Conservation (phyloP, 2,113 vertebrate genomes). For the Benitochromis conjunctus region DNA sequence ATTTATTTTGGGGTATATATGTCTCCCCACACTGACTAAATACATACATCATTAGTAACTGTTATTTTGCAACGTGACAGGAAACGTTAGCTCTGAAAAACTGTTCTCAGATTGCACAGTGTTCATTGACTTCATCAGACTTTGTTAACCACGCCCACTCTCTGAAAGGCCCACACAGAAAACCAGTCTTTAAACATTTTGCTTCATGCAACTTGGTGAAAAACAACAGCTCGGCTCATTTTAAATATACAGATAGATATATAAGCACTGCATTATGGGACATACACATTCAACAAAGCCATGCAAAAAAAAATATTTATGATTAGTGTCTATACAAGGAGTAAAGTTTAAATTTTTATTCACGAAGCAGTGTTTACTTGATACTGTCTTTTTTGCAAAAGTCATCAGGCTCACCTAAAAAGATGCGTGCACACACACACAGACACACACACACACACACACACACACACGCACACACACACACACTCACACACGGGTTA, state of each 20-base stretch:
- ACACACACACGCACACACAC: too few species aligned
- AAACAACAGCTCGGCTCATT: constrained; percentile 66
- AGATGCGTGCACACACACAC: constrained; percentile 11
- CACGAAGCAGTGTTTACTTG: not conserved
- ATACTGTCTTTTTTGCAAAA: not conserved
- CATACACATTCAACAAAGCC: not conserved
- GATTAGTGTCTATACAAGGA: not conserved
- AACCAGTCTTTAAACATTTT: constrained; percentile 34
- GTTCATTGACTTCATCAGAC: constrained; percentile 26
- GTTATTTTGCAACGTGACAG: not conserved
- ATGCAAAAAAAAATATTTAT: not conserved
- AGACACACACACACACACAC: too few species aligned
- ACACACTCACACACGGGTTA: fast-evolving
- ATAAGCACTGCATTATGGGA: constrained; percentile 58
- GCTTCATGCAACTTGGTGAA: constrained; percentile 68
- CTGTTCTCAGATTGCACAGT: constrained; percentile 59
- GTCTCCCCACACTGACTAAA: not conserved
- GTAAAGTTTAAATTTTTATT: not conserved
- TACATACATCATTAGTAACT: not conserved
- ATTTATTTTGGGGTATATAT: not conserved
- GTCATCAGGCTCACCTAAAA: not conserved
- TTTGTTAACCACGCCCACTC: not conserved
- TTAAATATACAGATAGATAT: constrained; percentile 51
- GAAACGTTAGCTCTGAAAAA: constrained; percentile 20
- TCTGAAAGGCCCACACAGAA: not conserved